Evolutionary conservation across 1,140 invertebrate genomes (phyloP).

Genomic region (Scaptomyza pallida): DNA sequence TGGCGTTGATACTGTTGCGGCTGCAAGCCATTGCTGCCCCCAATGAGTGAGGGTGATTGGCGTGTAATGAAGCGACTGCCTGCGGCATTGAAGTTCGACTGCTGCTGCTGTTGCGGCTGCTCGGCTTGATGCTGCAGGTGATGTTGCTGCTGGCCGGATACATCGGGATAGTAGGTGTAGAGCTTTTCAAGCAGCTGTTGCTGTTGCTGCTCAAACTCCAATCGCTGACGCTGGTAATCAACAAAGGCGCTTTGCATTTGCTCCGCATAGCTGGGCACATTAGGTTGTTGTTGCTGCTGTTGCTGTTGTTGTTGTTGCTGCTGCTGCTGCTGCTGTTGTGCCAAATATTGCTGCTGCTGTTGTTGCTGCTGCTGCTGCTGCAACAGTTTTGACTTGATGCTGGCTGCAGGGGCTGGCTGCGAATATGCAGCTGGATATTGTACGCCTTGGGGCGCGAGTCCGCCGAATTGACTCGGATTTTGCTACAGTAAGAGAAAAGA

Average conservation of each 20-base stretch:
- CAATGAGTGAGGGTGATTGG: slow-evolving; percentile 8
- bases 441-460: slow-evolving; percentile 21
- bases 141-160: slow-evolving; percentile 28
- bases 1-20: slow-evolving; percentile 9
- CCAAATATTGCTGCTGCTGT: slow-evolving; percentile 13
- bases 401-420: slow-evolving; percentile 14
- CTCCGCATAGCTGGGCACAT: slow-evolving; percentile 61
- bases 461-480: slow-evolving; percentile 36
- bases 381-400: slow-evolving; percentile 17
- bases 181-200: slow-evolving; percentile 66
- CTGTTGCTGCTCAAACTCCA: slow-evolving; percentile 69
- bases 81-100: not conserved
- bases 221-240: slow-evolving; percentile 65
- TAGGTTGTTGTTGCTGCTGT: not conserved
- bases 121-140: slow-evolving; percentile 11
- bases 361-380: slow-evolving; percentile 21
- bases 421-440: slow-evolving; percentile 39
- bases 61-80: slow-evolving; percentile 28
- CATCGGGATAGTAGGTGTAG: slow-evolving; percentile 58
- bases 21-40: slow-evolving; percentile 59
- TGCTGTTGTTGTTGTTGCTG: slow-evolving; percentile 4
- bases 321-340: slow-evolving; percentile 15
- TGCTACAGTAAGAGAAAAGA: slow-evolving; percentile 9
- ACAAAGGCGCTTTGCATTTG: slow-evolving; percentile 71
- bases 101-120: slow-evolving; percentile 3